Base-by-base conservation (phyloP, 2,888 invertebrate genomes). In the Orgyia antiqua region DNA sequence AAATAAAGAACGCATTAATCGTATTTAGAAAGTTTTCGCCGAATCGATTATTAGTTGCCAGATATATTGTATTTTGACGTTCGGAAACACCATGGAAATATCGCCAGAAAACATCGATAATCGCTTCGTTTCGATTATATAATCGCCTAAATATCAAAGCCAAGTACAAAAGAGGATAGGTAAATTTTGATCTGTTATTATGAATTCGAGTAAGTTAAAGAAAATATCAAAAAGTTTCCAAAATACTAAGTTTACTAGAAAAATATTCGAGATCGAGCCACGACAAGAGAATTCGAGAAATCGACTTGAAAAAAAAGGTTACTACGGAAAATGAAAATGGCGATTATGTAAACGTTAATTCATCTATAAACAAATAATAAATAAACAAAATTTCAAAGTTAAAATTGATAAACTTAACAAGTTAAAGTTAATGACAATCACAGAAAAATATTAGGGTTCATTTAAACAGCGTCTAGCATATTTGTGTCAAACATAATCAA, bases 81-180 rank as follows among this genome's bases (percentile, higher is more conserved):
- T 61, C 62, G 68, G 68, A 68, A 69, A 73, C 71, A 71, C 71
- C 68, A 69, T 61, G 52, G 54, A 57, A 62, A 45, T 57, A 61
- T 59, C 51, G 53, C 49, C 55, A 39, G 38, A 29, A 33, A 27
- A 36, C 27, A 42, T 33, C 34, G 41, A 43, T 45, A 31, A 26
- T 28, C 41, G 42, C 37, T 51, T 48, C 51, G 42, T 37, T 30
- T 32, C 43, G 37, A 41, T 36, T 29, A 6, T 17, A 24, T 10
- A 31, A 38, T 37, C 37, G 20, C 24, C 13, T 29, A 18, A 37
- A 24, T 3, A 24, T n/a, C 8, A 13, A 24, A n/a, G n/a, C n/a
- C n/a, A n/a, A n/a, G n/a, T n/a, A n/a, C n/a, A n/a, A n/a, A n/a
- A n/a, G n/a, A n/a, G n/a, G n/a, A n/a, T n/a, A n/a, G n/a, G n/a